Base-by-base conservation (phyloP, 2,888 invertebrate species). In the Xylota segnis region DNA sequence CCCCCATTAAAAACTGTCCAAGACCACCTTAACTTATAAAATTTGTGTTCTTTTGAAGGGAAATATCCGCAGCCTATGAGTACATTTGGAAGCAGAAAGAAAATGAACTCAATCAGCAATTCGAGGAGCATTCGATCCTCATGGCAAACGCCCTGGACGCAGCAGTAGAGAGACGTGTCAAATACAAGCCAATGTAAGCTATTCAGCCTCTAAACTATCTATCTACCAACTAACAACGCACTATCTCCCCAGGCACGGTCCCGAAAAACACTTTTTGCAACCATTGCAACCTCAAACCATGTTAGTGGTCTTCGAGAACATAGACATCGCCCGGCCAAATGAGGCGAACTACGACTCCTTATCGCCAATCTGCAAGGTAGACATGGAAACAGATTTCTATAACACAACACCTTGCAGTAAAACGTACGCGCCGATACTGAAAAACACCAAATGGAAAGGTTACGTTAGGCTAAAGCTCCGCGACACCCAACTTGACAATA, bases 91-190 rank as follows among this genome's bases (percentile, higher is more conserved):
- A 89, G 63, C 88, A 89, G 56, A 89, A 88, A 37, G 91, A 91
- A 23, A 89, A 90, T 12, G 88, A 89, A 34, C 88, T 89, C 54
- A 90, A 90, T 87, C 88, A 90, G 37, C 88, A 89, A 71, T 88
- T 92, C 27, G 89, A 90, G 61, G 91, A 92, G 76, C 94, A 95
- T 58, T 94, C 95, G 83, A 94, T 95, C 16, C 93, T 96, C 50
- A 93, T 95, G 82, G 95, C 96, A 0, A 96, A 96, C 88, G 93
- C 94, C n/a, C 92, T 96, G 14, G 95, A 95, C 89, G 95, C 95
- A 88, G 94, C 94, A 40, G 94, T 96, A 0, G 94, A 95, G 72
- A 93, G 93, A 77, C 94, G 95, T 87, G 93, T 96, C 0, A 92
- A 92, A 50, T 96, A 94, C 88, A 93, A 90, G 27, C 87, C 90